A percentile compares a stretch with the other conserved stretches of the same genome.
Conservation (phyloP, 2,113 vertebrate species). For the Agapornis roseicollis region DNA sequence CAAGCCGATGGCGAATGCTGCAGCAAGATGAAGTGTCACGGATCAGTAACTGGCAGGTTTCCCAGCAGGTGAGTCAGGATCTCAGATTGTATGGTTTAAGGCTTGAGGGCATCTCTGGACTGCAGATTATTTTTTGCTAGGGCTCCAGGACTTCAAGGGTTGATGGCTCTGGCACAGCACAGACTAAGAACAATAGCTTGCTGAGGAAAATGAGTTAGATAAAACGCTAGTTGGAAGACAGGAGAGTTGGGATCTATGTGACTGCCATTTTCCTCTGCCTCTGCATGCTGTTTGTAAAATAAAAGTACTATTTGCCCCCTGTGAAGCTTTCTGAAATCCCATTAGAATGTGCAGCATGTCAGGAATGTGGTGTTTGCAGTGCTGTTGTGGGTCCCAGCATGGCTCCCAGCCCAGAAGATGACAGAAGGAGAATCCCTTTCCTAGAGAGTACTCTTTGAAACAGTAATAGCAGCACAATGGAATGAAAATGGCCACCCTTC, state of each 20-base stretch:
- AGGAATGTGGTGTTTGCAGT: fast-evolving
- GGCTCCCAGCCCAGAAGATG: not conserved
- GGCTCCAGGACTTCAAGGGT: not conserved
- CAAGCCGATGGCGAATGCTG: not conserved
- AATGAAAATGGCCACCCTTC: not conserved
- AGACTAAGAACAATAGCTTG: not conserved
- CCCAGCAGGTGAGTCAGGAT: not conserved
- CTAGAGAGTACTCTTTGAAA: not conserved
- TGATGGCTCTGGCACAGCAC: not conserved
- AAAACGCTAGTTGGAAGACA: not conserved
- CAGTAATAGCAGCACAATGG: not conserved
- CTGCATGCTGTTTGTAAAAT: not conserved
- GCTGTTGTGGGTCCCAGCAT: fast-evolving
- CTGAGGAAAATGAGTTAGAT: not conserved
- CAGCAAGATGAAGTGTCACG: not conserved
- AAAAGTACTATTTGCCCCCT: not conserved
- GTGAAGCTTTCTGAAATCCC: not conserved
- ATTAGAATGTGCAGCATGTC: not conserved
- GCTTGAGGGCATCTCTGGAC: not conserved
- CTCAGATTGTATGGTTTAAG: not conserved
- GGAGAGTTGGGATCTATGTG: not conserved
- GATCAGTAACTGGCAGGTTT: not conserved
- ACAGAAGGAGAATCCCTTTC: not conserved
- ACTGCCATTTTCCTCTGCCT: not conserved
- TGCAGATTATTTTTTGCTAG: not conserved